Base-by-base conservation (phyloP, 2,113 vertebrate species). In the Anoura caudifer region DNA sequence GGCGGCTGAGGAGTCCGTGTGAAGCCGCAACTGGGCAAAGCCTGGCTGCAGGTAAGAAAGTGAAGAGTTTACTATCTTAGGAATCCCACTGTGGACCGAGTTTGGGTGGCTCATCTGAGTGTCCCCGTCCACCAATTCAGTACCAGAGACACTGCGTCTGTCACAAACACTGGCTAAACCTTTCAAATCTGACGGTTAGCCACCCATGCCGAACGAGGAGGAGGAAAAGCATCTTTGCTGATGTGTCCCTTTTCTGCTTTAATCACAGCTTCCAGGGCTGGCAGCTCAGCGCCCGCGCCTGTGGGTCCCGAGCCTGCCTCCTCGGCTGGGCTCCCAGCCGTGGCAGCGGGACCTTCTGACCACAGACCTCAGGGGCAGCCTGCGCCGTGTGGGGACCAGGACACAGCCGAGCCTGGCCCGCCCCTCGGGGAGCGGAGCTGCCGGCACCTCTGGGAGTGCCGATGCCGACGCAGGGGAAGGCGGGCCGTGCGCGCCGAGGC, bases 91-190 rank as follows among this genome's bases (percentile, higher is more conserved):
- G 4, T 31, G 8, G 11, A 8, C n/a, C 9, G 26, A 36, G 47
- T 19, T 8, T 31, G 54, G 41, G 13, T 0, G 17, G 8, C 4
- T 0, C 0, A 4, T 56, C 24, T 45, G 59, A 26, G 31, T 0
- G 17, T n/a, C 26, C 52, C 10, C 14, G 24, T 0, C 1, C 0
- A 0, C 19, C 45, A 24, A 2, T 3, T 84, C 28, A 61, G n/a
- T 7, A 47, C 16, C 1, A 50, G 20, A 75, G 52, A 26, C 65
- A 72, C 43, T 59, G 38, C 4, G 4, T 59, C n/a, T 2, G 26
- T 13, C 7, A 72, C 24, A 33, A 0, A 0, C 3, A 3, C 7
- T 10, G 20, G 1, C 0, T 6, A 13, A 38, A 5, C 5, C n/a
- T 17, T 31, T 65, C 20, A 56, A 8, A 6, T 14, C 16, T 5